A percentile compares a stretch with the other conserved stretches of the same genome.
Evolutionary conservation across 2,888 invertebrate species (phyloP).

Genomic region (Liodrosophila aerea): DNA sequence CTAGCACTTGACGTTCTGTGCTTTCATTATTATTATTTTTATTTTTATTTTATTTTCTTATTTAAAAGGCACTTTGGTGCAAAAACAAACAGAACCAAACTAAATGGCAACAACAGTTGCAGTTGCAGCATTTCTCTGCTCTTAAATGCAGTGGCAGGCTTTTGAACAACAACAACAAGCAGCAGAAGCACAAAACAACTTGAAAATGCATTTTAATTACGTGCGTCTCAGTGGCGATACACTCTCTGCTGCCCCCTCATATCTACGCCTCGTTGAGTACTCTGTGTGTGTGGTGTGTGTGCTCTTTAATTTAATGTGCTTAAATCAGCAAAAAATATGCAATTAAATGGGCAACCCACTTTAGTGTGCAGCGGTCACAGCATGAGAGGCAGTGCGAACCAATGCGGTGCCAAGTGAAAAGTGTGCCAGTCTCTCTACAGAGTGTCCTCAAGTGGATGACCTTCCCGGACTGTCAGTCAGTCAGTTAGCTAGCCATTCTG

Average conservation of each 20-base stretch:
- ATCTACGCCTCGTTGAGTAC: too few relatives aligned
- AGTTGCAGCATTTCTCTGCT: slow-evolving; percentile 26
- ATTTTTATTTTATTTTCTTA: slow-evolving; percentile 23
- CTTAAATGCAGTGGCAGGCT: slow-evolving; percentile 15
- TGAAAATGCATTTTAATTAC: slow-evolving; percentile 73
- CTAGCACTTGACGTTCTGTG: slow-evolving; percentile 20
- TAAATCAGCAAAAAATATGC: slow-evolving; percentile 46
- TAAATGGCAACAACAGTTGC: slow-evolving; percentile 66
- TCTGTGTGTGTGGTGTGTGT: too few relatives aligned
- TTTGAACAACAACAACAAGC: slow-evolving; percentile 31
- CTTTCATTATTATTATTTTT: slow-evolving; percentile 25
- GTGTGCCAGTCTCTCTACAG: slow-evolving; percentile 32
- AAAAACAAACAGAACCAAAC: slow-evolving; percentile 53
- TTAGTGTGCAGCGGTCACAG: slow-evolving; percentile 43
- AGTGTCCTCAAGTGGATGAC: slow-evolving; percentile 32
- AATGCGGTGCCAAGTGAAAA: slow-evolving; percentile 36
- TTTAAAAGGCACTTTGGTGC: slow-evolving; percentile 54
- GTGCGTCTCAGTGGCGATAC: slow-evolving; percentile 57
- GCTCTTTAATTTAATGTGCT: slow-evolving; percentile 57
- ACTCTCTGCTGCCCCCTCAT: slow-evolving; percentile 4
- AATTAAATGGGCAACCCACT: slow-evolving; percentile 52
- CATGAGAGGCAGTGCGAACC: too few relatives aligned
- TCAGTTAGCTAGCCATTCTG: neutral
- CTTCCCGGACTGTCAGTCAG: slow-evolving; percentile 44
- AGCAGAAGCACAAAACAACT: slow-evolving; percentile 52